Evolutionary conservation across 2,888 invertebrate genomes (phyloP).

Genomic region (Odontocolon sp.): DNA sequence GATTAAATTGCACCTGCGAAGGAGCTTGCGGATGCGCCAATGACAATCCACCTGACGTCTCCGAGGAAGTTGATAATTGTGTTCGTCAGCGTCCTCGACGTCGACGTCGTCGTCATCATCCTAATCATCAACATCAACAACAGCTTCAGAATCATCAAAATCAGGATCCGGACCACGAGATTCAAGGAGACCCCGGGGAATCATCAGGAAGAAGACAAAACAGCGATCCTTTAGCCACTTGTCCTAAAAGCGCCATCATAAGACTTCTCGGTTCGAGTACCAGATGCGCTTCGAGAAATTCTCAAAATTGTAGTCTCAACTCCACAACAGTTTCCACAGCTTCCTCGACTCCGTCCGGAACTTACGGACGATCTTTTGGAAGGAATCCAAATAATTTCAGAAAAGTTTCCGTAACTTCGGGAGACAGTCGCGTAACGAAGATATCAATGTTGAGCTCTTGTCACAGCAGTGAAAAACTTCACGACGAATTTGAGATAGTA

Average conservation of each 20-base stretch:
- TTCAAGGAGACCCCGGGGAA: neutral
- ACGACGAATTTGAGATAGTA: conserved; percentile 70
- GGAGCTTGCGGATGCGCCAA: conserved; percentile 76
- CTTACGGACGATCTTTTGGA: conserved; percentile 58
- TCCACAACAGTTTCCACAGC: conserved; percentile 64
- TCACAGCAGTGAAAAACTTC: conserved; percentile 70
- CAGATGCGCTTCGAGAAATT: conserved; percentile 46
- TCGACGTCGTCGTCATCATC: conserved; percentile 24
- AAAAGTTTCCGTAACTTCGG: conserved; percentile 68
- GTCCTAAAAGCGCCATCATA: conserved; percentile 63
- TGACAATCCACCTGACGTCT: neutral
- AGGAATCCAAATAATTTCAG: conserved; percentile 26
- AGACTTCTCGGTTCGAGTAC: conserved; percentile 65
- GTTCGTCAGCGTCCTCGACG: conserved; percentile 4
- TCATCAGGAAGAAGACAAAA: neutral
- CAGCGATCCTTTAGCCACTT: conserved; percentile 30
- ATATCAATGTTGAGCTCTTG: conserved; percentile 65
- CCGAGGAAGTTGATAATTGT: conserved; percentile 5
- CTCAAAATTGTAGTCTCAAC: conserved; percentile 55
- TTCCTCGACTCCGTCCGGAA: conserved; percentile 64
- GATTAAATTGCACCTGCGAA: conserved; percentile 69
- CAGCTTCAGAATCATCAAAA: too few species aligned
- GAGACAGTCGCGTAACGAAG: conserved; percentile 68
- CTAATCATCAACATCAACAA: conserved; percentile 15
- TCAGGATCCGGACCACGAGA: conserved; percentile 17